Percentiles rank a stretch among this genome's conserved stretches.
These are phyloP conservation scores for Accipiter virgatus DNA, from an alignment of 2,113 vertebrate genomes.

Conservation along the genomic window DNA sequence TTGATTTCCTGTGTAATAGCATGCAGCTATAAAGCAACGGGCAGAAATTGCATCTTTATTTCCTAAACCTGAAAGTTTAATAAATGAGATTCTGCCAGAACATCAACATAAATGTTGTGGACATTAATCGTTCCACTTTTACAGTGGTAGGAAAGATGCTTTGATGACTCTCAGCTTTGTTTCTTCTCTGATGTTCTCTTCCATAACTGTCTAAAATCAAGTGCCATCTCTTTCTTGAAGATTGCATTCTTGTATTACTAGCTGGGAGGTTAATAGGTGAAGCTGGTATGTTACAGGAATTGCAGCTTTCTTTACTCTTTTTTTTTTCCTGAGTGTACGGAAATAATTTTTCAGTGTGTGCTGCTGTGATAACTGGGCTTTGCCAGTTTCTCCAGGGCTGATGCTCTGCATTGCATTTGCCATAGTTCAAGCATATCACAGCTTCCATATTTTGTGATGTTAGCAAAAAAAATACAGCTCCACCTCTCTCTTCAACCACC, in stretches of 20 bases:
- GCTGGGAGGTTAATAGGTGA: constrained; percentile 14
- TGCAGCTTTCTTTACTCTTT: background rate
- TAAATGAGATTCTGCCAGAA: background rate
- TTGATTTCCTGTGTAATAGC: constrained; percentile 55
- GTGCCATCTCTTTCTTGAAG: background rate
- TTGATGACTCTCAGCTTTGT: background rate
- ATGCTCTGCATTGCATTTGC: background rate
- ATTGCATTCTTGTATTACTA: background rate
- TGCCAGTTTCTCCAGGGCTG: background rate
- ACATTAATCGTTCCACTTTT: background rate
- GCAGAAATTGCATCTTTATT: constrained; percentile 13
- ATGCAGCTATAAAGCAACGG: background rate
- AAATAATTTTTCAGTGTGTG: constrained; percentile 14
- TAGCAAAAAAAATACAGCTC: background rate
- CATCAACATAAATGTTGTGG: background rate
- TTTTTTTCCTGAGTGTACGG: background rate
- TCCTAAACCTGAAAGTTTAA: constrained; percentile 26
- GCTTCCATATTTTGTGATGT: background rate
- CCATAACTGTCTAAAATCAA: background rate
- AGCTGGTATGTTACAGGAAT: background rate
- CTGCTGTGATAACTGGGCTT: background rate
- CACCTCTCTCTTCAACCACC: background rate
- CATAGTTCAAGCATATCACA: background rate
- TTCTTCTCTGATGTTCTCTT: background rate
- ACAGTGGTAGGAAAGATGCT: background rate